A percentile compares a stretch with the other conserved stretches of the same genome.
Evolutionary conservation across 2,888 invertebrate genomes (phyloP).

Genomic region (Cabera pusaria): DNA sequence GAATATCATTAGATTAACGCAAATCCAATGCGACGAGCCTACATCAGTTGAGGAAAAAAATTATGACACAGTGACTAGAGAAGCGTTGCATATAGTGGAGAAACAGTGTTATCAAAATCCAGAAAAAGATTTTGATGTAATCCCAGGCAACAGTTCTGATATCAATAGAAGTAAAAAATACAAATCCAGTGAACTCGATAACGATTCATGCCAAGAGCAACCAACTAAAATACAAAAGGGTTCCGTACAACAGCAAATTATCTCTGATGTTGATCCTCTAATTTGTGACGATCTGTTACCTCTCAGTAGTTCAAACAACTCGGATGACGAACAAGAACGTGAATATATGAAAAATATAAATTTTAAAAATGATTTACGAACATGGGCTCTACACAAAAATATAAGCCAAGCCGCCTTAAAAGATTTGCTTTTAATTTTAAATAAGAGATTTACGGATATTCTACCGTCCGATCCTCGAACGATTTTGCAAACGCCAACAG

Average conservation of each 20-base stretch:
- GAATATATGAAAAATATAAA: constrained; percentile 7
- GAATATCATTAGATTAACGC: constrained; percentile 2
- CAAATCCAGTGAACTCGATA: constrained; percentile 6
- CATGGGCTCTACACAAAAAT: constrained; percentile 5
- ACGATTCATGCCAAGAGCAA: constrained; percentile 7
- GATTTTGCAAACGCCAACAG: constrained; percentile 2
- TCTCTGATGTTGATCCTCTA: constrained; percentile 1
- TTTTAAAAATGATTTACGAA: constrained; percentile 5
- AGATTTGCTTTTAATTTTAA: constrained; percentile 8
- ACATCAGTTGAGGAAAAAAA: constrained; percentile 2
- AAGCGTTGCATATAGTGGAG: constrained; percentile 1
- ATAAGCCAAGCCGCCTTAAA: constrained; percentile 8
- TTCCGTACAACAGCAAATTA: constrained; percentile 2
- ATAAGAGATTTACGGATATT: constrained; percentile 3
- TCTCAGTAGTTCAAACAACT: constrained; percentile 8
- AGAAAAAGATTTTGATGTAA: no score
- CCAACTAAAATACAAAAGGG: constrained; percentile 1
- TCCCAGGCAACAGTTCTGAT: no score
- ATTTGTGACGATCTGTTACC: constrained; percentile 4
- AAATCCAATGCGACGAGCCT: constrained; percentile 7
- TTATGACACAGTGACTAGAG: not conserved
- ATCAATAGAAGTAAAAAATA: constrained; percentile 5
- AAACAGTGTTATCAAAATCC: constrained; percentile 1
- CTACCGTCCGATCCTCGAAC: constrained; percentile 5
- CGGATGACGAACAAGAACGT: constrained; percentile 9